Conservation (phyloP, 92 coral and sea anemone species). For the Diadumene lineata region DNA sequence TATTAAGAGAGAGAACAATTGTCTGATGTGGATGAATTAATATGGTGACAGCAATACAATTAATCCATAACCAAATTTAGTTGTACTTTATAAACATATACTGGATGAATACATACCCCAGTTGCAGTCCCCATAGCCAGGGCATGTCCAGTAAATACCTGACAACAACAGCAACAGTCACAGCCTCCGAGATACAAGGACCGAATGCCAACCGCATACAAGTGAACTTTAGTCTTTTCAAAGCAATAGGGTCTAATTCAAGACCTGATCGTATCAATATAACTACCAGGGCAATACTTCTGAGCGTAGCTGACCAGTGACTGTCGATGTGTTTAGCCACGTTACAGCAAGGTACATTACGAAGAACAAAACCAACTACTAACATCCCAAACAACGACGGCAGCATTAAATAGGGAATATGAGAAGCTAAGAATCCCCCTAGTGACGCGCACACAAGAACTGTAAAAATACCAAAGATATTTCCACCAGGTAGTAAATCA, state of each 20-base stretch:
- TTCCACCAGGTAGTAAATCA: constrained; percentile 86
- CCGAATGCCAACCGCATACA: constrained; percentile 87
- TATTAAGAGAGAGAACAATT: too few relatives aligned
- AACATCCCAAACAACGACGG: constrained; percentile 95
- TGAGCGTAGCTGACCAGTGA: constrained; percentile 84
- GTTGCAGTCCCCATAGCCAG: constrained; percentile 97
- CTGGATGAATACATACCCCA: constrained; percentile 67
- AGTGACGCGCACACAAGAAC: constrained; percentile 76
- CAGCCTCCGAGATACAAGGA: constrained; percentile 89
- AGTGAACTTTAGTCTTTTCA: constrained; percentile 83
- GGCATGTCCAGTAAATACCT: constrained; percentile 82
- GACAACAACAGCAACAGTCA: constrained; percentile 80
- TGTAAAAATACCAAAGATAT: constrained; percentile 75
- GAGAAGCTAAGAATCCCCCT: constrained; percentile 79
- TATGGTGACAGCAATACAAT: too few relatives aligned
- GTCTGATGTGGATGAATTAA: too few relatives aligned
- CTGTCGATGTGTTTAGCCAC: constrained; percentile 80
- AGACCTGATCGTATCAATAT: constrained; percentile 91
- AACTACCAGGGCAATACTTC: constrained; percentile 89
- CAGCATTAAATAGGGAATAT: constrained; percentile 58
- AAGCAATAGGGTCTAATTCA: constrained; percentile 84
- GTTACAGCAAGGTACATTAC: constrained; percentile 72
- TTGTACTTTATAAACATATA: neutral
- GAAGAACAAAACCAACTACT: constrained; percentile 82
- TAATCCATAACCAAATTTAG: too few relatives aligned